Base-by-base conservation (phyloP, 2,113 vertebrate genomes). In the Myiopsitta monachus region DNA sequence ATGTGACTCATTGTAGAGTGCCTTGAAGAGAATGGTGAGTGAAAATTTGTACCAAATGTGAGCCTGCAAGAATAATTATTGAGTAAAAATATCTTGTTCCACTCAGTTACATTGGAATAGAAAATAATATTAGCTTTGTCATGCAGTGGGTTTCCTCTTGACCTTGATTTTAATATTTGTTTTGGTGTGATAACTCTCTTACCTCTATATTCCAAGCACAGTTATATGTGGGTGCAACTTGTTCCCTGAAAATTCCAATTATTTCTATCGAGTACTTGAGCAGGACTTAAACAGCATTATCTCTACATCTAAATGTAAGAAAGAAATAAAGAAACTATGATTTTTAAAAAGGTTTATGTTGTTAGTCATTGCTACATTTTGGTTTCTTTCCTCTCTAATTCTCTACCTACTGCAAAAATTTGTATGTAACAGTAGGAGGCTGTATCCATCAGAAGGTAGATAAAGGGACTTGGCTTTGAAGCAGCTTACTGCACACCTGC, bases 141-240 rank as follows among this genome's bases (percentile, higher is more conserved):
- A 54, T 39, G 4, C 14, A 39, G 3, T 33, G 9, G 9, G 2
- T 55, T 89, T 75, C 33, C 27, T 68, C 82, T 82, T 55, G 9
- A 79, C 12, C 5, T 14, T 43, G 7, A 46, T 90, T 91, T 93
- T 79, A 36, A 3, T 55, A 51, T 36, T 68, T 54, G 11, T 72
- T 89, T 84, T 61, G 6, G 12, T 63, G n/a, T 55, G 38, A 21
- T 74, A 69, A 3, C 7, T 51, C 30, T 75, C 26, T 13, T 67
- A n/a, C 19, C 2, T 67, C 38, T 63, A 23, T 2, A 46, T 44
- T 24, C 75, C 0, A 0, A 63, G 3, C 8, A 18, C 5, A 30
- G 5, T 55, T 70, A 63, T 19, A 24, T 19, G 17, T 14, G 5
- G 6, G 10, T 1, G 8, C 16, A 63, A 66, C 33, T n/a, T 15